Conservation (phyloP, 2,113 vertebrate species). For the Psittacula cyanocephala region DNA sequence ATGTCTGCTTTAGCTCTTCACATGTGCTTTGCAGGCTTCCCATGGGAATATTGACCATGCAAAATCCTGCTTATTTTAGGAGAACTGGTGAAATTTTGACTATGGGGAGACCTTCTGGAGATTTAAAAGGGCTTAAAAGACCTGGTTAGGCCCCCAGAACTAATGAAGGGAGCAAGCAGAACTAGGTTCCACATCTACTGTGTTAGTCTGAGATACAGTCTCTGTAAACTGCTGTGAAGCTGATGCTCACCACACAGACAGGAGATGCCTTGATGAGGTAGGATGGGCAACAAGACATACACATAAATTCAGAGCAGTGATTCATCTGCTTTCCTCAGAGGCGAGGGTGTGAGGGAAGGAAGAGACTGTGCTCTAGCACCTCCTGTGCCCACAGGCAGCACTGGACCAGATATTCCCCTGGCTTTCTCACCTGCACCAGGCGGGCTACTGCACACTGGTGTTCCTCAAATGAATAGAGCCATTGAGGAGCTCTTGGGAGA, state of each 20-base stretch:
- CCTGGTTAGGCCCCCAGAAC: neutral
- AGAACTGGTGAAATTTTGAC: neutral
- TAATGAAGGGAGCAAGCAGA: neutral
- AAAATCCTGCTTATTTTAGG: neutral
- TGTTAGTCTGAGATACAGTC: neutral
- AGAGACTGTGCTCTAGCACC: neutral
- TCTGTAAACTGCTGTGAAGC: neutral
- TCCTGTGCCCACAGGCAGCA: accelerated
- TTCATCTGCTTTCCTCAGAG: neutral
- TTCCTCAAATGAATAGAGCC: neutral
- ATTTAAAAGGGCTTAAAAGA: neutral
- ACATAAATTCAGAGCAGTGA: neutral
- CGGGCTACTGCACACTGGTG: neutral
- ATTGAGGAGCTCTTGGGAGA: neutral
- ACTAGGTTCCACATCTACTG: neutral
- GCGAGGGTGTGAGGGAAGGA: accelerated
- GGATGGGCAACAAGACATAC: neutral
- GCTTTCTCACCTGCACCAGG: neutral
- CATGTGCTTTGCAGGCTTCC: neutral
- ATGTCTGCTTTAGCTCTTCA: neutral
- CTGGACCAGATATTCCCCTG: neutral
- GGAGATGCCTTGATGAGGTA: neutral
- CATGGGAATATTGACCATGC: neutral
- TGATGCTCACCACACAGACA: accelerated
- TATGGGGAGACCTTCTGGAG: neutral